Evolutionary conservation across 2,113 vertebrate species (phyloP), one percentile per base, ranked within the genome.

Genomic region (Cyanoramphus novaezelandiae): DNA sequence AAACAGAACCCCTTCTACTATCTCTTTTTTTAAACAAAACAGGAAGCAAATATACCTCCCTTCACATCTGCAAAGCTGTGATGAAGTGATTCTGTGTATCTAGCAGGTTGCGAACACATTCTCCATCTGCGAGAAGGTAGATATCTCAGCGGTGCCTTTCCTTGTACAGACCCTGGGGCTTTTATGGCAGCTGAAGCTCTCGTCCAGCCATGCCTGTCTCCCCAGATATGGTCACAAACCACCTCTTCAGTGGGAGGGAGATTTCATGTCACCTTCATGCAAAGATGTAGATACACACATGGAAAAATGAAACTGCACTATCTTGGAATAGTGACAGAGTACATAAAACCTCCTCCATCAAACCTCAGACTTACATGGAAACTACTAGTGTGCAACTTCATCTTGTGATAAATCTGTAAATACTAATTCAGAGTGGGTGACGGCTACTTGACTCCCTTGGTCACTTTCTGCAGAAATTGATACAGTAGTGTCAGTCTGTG

Each of bases 191-290:
- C 31, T 65, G 27, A 74, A 93, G 17, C 7, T n/a, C 14, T 80
- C n/a, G 10, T 50, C 29, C n/a, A 39, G 29, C 17, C 1, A 0
- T 65, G 10, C 29, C 33, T 0, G 0, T 29, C 50, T 91, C 47
- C 37, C 19, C 24, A 70, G 27, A 67, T 84, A 25, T 25, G 17
- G 9, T 47, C 33, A 65, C 27, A 72, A 86, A 29, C 17, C 16
- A 39, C 7, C 2, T 13, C 13, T 33, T 59, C 15, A 8, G 41
- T 10, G 3, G 7, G 19, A 81, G 11, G 8, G 6, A 63, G 1
- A 6, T 75, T 88, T 81, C 21, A 11, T 33, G 25, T n/a, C 25
- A n/a, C 28, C 33, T 23, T 78, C 15, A 14, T 43, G 37, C 16
- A 75, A 71, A 86, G 46, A 29, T 21, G 7, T 12, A 43, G 47